Base-by-base conservation (phyloP, 2,888 invertebrate genomes). In the Listrodromus nycthemerus region DNA sequence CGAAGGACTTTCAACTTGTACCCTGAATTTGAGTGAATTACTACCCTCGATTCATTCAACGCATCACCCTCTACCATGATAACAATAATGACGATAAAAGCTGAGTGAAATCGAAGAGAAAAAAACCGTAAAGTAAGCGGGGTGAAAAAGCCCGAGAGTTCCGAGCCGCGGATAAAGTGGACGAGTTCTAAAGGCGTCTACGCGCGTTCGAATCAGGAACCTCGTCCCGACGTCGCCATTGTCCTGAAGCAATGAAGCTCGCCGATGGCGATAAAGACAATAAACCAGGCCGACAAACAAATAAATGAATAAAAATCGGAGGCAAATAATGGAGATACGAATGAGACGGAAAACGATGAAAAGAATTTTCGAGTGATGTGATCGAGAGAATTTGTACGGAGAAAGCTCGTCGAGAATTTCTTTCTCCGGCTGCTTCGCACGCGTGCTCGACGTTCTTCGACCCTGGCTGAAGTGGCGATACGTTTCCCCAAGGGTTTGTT, bases 361-460 rank as follows among this genome's bases (percentile, higher is more conserved):
- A 55, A 16, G 19, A 30, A 48, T 30, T 16, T 30, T 13, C 3
- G 30, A 48, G 48, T 21, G 33, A 55, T 8, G 37, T 52, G 63
- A 75, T 74, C 19, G 71, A 73, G 80, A 58, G 67, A 80, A 80
- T 77, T 77, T 55, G 52, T 69, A 67, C 80, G 65, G 61, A 69
- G 52, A 69, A 83, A 66, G 27, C 24, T 58, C 24, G 37, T 65
- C 48, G 52, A 80, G 73, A 63, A 50, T 73, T 37, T 71, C 30
- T 58, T 73, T 37, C 45, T 50, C n/a, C 45, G 19, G 19, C 71
- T 41, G n/a, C 55, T 75, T 61, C 67, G 66, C 37, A 66, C 58
- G 13, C 48, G 71, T 71, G 70, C 63, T 33, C 65, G 4, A 48
- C 80, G 71, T 83, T 83, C 76, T 52, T 76, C 61, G 67, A 30